Percentiles rank a stretch among this genome's conserved stretches.
phyloP scores from a whole-genome alignment of 2,113 vertebrate species.

The Ammodytes marinus region DNA sequence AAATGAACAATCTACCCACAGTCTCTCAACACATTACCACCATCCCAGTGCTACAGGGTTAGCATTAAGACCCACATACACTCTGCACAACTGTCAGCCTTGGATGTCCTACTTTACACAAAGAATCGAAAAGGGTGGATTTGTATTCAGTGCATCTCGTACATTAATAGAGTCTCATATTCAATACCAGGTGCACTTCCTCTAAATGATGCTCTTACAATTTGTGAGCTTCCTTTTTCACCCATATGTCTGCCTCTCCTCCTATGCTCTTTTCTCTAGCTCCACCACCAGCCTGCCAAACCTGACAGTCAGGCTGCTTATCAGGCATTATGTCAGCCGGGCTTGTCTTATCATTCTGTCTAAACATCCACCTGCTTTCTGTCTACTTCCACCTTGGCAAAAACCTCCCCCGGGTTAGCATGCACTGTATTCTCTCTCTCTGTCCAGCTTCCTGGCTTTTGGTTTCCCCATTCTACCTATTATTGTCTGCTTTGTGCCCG shows the following conservation, averaged over 20 bases:
- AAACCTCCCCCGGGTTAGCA: slow-evolving; percentile 45
- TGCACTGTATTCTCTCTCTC: slow-evolving; percentile 16
- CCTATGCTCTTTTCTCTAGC: slow-evolving; percentile 12
- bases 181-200: slow-evolving; percentile 47
- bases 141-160: slow-evolving; percentile 41
- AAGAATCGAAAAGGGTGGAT: slow-evolving; percentile 39
- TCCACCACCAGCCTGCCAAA: slow-evolving; percentile 67
- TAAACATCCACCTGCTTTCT: slow-evolving; percentile 79
- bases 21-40: background rate
- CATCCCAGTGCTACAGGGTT: slow-evolving; percentile 17
- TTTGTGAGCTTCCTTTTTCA: slow-evolving; percentile 46
- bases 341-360: slow-evolving; percentile 69
- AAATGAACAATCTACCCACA: background rate
- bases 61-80: slow-evolving; percentile 26
- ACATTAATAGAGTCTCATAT: slow-evolving; percentile 31
- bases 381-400: slow-evolving; percentile 73
- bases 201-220: slow-evolving; percentile 45
- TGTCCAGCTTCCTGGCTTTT: slow-evolving; percentile 30
- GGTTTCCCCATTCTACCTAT: slow-evolving; percentile 22
- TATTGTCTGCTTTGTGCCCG: background rate
- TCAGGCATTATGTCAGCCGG: slow-evolving; percentile 74
- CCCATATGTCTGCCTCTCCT: slow-evolving; percentile 36
- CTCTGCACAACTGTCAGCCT: slow-evolving; percentile 20
- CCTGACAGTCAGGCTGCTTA: slow-evolving; percentile 78
- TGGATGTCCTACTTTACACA: slow-evolving; percentile 30